phyloP scores from a whole-genome alignment of 2,888 invertebrate genomes.

The Encarsia formosa region DNA sequence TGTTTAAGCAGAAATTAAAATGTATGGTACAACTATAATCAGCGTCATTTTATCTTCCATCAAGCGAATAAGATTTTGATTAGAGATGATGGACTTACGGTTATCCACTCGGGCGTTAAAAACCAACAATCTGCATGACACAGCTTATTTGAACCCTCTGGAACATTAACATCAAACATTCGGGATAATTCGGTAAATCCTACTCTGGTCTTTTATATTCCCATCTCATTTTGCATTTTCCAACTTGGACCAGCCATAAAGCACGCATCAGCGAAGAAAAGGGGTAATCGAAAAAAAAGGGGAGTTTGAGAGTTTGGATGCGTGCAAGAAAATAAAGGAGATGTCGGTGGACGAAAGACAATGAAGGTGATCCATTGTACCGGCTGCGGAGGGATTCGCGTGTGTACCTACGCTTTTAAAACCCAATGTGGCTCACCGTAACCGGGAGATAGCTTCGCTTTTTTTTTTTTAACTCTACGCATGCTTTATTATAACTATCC shows the following conservation, averaged over 20 bases:
- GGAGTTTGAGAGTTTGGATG: slow-evolving; percentile 9
- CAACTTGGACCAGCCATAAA: slow-evolving; percentile 9
- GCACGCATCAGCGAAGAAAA: slow-evolving; percentile 16
- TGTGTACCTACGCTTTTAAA: slow-evolving; percentile 18
- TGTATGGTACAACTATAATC: too few species aligned
- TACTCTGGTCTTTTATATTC: slow-evolving; percentile 6
- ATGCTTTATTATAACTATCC: slow-evolving; percentile 28
- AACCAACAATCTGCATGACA: too few species aligned
- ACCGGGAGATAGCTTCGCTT: slow-evolving; percentile 22
- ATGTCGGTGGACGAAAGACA: slow-evolving; percentile 1
- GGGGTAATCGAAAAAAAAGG: slow-evolving; percentile 5
- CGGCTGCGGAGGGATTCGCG: slow-evolving; percentile 2
- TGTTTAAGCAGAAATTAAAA: too few species aligned
- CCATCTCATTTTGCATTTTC: slow-evolving; percentile 14
- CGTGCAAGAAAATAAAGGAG: background rate
- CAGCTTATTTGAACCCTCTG: too few species aligned
- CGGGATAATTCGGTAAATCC: background rate
- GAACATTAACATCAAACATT: too few species aligned
- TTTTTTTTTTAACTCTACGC: too few species aligned
- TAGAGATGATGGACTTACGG: slow-evolving; percentile 41
- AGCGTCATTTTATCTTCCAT: too few species aligned
- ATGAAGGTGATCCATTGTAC: slow-evolving; percentile 6
- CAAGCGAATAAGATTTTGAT: slow-evolving; percentile 40
- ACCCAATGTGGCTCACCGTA: slow-evolving; percentile 37
- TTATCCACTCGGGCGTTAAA: too few species aligned